Conservation (phyloP, 2,113 vertebrate genomes). For the Pangasianodon gigas region DNA sequence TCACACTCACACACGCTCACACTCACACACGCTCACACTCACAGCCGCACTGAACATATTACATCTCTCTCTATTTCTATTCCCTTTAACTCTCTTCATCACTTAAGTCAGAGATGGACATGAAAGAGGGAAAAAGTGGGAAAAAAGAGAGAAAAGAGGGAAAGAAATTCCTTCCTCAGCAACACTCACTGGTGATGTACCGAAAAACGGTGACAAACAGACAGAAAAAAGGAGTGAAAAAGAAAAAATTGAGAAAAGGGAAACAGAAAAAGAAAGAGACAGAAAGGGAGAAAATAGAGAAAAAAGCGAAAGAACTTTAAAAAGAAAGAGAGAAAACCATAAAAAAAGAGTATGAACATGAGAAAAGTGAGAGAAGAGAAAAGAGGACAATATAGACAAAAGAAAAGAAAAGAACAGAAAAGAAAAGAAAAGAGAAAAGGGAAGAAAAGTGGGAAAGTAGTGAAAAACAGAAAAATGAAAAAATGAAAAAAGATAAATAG, state of each 20-base stretch:
- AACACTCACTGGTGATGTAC: background rate
- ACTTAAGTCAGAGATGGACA: background rate
- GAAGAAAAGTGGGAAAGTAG: no score
- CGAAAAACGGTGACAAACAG: background rate
- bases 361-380: background rate
- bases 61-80: constrained; percentile 1
- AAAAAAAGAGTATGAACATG: no score
- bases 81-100: background rate
- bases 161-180: background rate
- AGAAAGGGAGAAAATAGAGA: background rate
- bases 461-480: no score
- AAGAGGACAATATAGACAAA: background rate
- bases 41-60: background rate
- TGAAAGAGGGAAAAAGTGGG: background rate
- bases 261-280: background rate
- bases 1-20: background rate
- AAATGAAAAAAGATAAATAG: background rate
- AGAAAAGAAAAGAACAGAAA: no score
- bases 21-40: background rate
- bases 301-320: no score
- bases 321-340: no score
- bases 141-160: background rate
- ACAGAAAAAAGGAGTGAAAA: background rate
- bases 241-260: no score
- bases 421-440: no score